Evolutionary conservation across 2,113 vertebrate genomes (phyloP).

Genomic region (Entelurus aequoreus): DNA sequence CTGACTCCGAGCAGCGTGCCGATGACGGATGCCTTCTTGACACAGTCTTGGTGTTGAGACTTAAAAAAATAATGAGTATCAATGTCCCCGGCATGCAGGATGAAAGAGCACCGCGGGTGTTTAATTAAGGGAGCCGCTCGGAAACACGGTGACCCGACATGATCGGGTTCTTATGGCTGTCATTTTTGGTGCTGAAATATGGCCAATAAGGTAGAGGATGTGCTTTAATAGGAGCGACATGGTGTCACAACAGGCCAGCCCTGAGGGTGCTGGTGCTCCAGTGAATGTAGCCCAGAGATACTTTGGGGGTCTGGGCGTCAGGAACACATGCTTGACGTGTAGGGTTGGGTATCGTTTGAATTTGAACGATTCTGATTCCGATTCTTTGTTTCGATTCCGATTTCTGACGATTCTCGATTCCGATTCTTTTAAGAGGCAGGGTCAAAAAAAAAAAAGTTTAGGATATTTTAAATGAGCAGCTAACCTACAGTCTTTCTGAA

Average conservation of each 20-base stretch:
- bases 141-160: constrained; percentile 92
- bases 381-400: too few species aligned
- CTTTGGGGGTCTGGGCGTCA: constrained; percentile 25
- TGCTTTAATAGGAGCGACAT: constrained; percentile 65
- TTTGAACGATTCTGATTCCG: too few species aligned
- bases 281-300: constrained; percentile 12
- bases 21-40: constrained; percentile 99
- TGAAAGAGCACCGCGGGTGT: constrained; percentile 87
- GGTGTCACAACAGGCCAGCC: constrained; percentile 48
- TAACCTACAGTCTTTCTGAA: too few species aligned
- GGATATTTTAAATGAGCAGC: too few species aligned
- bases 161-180: constrained; percentile 95
- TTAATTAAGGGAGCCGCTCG: constrained; percentile 94
- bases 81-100: constrained; percentile 96
- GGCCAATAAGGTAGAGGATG: constrained; percentile 61
- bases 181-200: constrained; percentile 83
- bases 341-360: too few species aligned
- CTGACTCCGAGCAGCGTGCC: constrained; percentile 69
- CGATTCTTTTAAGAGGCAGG: too few species aligned
- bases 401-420: too few species aligned
- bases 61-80: constrained; percentile 99
- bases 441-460: too few species aligned
- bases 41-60: constrained; percentile 99
- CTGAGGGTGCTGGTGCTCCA: constrained; percentile 18
- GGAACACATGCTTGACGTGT: constrained; percentile 32